A percentile compares a stretch with the other conserved stretches of the same genome.
Conservation (phyloP, 2,888 invertebrate genomes). For the Rotaria macrura region DNA sequence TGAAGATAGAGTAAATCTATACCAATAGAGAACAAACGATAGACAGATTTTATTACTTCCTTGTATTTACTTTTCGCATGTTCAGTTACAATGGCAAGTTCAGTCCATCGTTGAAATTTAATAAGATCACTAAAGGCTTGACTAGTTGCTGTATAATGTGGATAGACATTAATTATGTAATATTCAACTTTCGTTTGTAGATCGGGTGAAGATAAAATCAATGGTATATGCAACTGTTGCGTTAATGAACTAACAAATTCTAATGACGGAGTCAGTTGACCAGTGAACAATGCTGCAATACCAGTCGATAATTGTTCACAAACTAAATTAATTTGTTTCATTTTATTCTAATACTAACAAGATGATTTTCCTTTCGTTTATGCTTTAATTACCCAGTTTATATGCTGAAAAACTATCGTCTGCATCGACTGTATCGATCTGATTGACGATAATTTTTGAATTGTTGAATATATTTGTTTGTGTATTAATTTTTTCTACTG, state of each 20-base stretch:
- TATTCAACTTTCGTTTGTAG: conserved; percentile 60
- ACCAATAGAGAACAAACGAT: background rate
- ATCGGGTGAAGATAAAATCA: background rate
- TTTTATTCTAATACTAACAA: too few relatives aligned
- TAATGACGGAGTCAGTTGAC: background rate
- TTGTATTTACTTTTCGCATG: conserved; percentile 60
- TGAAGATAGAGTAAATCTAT: conserved; percentile 63
- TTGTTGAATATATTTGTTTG: background rate
- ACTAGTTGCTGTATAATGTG: conserved; percentile 65
- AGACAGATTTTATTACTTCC: too few relatives aligned
- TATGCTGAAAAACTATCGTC: background rate
- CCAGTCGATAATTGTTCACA: background rate
- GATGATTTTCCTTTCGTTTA: background rate
- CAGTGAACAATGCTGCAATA: background rate
- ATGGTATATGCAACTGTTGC: background rate
- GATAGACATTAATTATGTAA: conserved; percentile 72
- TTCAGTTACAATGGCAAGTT: conserved; percentile 79
- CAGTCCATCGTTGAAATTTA: conserved; percentile 66
- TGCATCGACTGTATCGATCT: background rate
- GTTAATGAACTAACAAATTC: background rate
- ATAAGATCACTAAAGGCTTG: conserved; percentile 70
- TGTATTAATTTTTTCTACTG: background rate
- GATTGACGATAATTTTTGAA: background rate
- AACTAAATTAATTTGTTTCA: background rate
- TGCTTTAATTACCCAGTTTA: background rate